A percentile compares a stretch with the other conserved stretches of the same genome.
These are phyloP conservation scores for Theocolax elegans DNA, from an alignment of 1,140 invertebrate genomes.

Conservation along the genomic window DNA sequence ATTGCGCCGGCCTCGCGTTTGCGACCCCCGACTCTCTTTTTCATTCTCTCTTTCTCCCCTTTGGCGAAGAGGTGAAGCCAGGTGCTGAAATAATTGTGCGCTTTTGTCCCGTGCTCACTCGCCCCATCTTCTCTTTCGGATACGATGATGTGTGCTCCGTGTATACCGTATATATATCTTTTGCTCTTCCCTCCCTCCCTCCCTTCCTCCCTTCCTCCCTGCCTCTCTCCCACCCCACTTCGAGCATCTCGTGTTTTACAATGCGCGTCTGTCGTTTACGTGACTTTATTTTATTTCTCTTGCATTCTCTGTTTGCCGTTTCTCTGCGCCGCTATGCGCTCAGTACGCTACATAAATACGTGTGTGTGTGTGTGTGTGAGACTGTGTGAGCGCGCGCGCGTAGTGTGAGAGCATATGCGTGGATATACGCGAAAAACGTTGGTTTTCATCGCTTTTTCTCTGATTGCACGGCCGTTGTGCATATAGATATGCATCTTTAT, in stretches of 20 bases:
- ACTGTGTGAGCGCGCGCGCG: neutral
- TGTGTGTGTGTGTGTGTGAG: neutral
- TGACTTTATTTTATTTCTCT: neutral
- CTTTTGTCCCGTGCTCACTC: conserved; percentile 27
- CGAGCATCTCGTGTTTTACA: neutral
- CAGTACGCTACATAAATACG: neutral
- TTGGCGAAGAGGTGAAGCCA: conserved; percentile 17
- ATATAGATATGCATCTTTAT: neutral
- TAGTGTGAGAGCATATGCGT: neutral
- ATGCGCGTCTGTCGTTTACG: neutral
- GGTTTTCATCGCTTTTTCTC: conserved; percentile 16
- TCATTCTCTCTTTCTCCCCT: too few relatives aligned
- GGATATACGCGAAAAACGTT: neutral
- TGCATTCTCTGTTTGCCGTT: neutral
- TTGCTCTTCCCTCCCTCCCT: neutral
- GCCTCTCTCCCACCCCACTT: neutral
- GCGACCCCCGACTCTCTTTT: too few relatives aligned
- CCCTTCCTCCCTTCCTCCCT: neutral
- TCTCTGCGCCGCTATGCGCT: too few relatives aligned
- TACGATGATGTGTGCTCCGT: too few relatives aligned
- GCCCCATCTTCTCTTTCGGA: conserved; percentile 10
- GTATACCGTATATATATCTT: neutral
- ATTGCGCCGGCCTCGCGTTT: conserved; percentile 30
- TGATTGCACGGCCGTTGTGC: neutral
- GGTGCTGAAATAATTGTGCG: conserved; percentile 45